Base-by-base conservation (phyloP, 2,113 vertebrate species). In the Pogonocichla stellata region DNA sequence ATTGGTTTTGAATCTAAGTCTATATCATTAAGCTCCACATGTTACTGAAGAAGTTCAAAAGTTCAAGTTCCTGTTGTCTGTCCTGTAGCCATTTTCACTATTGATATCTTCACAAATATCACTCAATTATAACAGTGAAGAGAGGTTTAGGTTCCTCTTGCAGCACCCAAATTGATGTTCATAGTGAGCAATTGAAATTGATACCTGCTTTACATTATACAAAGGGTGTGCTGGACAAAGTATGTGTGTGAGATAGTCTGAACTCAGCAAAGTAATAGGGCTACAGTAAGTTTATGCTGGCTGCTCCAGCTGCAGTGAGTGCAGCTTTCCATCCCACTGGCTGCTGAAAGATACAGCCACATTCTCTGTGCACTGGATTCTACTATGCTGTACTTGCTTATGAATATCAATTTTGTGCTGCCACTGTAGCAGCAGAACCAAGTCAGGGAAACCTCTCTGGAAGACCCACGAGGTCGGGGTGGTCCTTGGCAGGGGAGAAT, bases 391-490 rank as follows among this genome's bases (percentile, higher is more conserved):
- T 7, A 28, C 34, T 88, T 74, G 15, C 11, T 79, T 62, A 29
- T 40, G 38, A 45, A 26, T 54, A 16, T 31, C 5, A 31, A 31
- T 43, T 42, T 60, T 73, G 43, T 65, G 38, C 9, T 85, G 38
- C 65, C 8, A 7, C 47, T 69, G 53, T 31, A 82, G 74, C 57
- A 91, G 34, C 28, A 82, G 61, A 73, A 70, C 20, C 18, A 48
- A 60, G 26, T 34, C 56, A 91, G 74, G 60, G 15, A 47, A 69
- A 42, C 12, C 12, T 43, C 53, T 89, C 54, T 73, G 45, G 31
- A 60, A 45, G 36, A 42, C 16, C 13, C 1, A 1, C 0, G 2
- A 20, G 14, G 31, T 38, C 10, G 5, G n/a, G n/a, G n/a, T 48
- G 53, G 33, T 66, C 31, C 48, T 75, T 64, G 38, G 25, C 28